phyloP scores from a whole-genome alignment of 2,888 invertebrate genomes.

The Limenitis camilla region DNA sequence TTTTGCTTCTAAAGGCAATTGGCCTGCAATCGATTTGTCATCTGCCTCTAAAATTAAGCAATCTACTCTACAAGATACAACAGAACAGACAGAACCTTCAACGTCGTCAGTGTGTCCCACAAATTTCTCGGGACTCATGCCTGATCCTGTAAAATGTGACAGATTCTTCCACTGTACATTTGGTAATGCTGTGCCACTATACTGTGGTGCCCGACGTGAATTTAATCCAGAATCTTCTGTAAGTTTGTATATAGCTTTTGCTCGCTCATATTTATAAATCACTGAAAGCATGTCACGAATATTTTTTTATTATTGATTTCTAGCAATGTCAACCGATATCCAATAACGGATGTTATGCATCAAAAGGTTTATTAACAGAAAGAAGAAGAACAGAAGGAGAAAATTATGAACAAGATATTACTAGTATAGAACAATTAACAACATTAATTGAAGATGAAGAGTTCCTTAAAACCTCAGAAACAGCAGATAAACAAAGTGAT shows the following conservation, averaged over 20 bases:
- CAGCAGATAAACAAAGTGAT: no score
- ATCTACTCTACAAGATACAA: no score
- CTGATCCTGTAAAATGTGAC: conserved; percentile 37
- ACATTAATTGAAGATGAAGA: no score
- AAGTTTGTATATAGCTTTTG: no score
- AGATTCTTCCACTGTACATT: conserved; percentile 39
- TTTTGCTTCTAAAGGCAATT: no score
- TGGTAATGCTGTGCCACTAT: conserved; percentile 31
- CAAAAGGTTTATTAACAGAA: not conserved
- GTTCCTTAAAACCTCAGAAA: no score
- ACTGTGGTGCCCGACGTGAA: conserved; percentile 31
- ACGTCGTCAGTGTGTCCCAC: not conserved
- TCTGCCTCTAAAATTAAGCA: no score
- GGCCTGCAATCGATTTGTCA: no score
- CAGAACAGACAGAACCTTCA: no score
- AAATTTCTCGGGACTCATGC: conserved; percentile 22
- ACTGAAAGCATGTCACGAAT: no score
- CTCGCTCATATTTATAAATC: no score
- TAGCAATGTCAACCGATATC: conserved; percentile 2
- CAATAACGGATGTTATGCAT: conserved; percentile 16
- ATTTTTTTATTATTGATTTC: no score
- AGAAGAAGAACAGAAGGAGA: not conserved
- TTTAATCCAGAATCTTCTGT: conserved; percentile 22
- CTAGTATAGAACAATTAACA: conserved; percentile 1
- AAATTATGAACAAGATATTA: not conserved